These are phyloP conservation scores for Lytechinus variegatus DNA, from an alignment of 35 echinoderm and acorn worm species.

Conservation along the genomic window DNA sequence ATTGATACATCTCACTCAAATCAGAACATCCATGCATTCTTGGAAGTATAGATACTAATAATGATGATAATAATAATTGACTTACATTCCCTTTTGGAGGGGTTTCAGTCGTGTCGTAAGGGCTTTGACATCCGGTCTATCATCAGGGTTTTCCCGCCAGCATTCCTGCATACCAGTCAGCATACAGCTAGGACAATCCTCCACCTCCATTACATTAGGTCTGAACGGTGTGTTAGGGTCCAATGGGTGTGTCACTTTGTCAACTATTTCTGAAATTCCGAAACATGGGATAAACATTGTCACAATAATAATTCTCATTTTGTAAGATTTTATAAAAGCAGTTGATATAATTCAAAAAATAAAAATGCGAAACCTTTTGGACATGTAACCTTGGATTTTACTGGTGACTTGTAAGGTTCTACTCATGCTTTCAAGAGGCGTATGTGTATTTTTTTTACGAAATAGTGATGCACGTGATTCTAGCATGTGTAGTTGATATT, in stretches of 20 bases:
- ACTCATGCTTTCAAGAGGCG: too few relatives aligned
- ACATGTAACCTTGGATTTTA: too few relatives aligned
- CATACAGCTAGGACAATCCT: slow-evolving; percentile 79
- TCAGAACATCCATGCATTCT: background rate
- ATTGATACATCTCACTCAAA: too few relatives aligned
- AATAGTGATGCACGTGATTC: too few relatives aligned
- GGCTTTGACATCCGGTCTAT: slow-evolving; percentile 87
- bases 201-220: slow-evolving; percentile 84
- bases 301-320: too few relatives aligned
- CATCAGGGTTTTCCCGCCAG: slow-evolving; percentile 83
- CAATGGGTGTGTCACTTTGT: slow-evolving; percentile 77
- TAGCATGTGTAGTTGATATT: too few relatives aligned
- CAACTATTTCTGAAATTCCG: slow-evolving; percentile 82
- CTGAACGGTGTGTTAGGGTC: slow-evolving; percentile 76
- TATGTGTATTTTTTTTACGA: too few relatives aligned
- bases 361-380: too few relatives aligned
- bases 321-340: too few relatives aligned
- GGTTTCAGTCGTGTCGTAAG: slow-evolving; percentile 75
- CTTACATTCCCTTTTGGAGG: slow-evolving; percentile 94
- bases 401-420: too few relatives aligned
- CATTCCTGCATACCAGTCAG: slow-evolving; percentile 85
- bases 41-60: background rate
- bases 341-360: too few relatives aligned
- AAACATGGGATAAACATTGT: background rate
- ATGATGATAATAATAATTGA: background rate